Evolutionary conservation across 2,888 invertebrate genomes (phyloP), one percentile per base, ranked within the genome.

Genomic region (Ornithoptera alexandrae): DNA sequence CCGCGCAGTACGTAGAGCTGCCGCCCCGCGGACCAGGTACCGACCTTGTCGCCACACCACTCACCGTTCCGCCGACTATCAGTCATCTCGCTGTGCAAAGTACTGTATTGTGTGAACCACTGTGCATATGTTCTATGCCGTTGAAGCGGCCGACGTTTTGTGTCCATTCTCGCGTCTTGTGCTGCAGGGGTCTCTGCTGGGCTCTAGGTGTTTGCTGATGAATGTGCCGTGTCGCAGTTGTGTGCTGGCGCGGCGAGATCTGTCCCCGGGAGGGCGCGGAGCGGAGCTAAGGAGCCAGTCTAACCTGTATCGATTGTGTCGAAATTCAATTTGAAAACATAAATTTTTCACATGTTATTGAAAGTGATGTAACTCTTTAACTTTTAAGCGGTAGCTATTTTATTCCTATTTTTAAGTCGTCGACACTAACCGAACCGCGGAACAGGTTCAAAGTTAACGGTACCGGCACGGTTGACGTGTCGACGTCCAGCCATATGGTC

Each of bases 21-120:
- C 92, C 93, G 75, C 92, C 91, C 77, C 88, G 91, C 79, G 91
- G 92, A 78, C 92, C 93, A 93, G 92, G 93, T 93, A 90, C 73
- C 61, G 63, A 17, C 4, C 50, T 50, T 7, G 7, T 18, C 50
- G 5, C 30, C 30, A 30, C 30, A 30, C 3, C 30, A 30, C 30
- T 30, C 4, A 5, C 30, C 30, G 30, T 30, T 22, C 5, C 30
- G 30, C 30, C 30, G 30, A 30, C 30, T 30, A 3, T 30, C 30
- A 3, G 30, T 30, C 30, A 5, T 30, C 30, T 5, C 30, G 5
- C 30, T 30, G 30, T 5, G 30, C 30, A 30, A 30, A 30, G 30
- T 30, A 30, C 30, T 30, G 30, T 30, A 30, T 30, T 30, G 30
- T 30, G 30, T 5, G 30, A 30, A 30, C 30, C 30, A 30, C 30